Base-by-base conservation (phyloP, 1,140 invertebrate species). In the Meloidogyne hapla region DNA sequence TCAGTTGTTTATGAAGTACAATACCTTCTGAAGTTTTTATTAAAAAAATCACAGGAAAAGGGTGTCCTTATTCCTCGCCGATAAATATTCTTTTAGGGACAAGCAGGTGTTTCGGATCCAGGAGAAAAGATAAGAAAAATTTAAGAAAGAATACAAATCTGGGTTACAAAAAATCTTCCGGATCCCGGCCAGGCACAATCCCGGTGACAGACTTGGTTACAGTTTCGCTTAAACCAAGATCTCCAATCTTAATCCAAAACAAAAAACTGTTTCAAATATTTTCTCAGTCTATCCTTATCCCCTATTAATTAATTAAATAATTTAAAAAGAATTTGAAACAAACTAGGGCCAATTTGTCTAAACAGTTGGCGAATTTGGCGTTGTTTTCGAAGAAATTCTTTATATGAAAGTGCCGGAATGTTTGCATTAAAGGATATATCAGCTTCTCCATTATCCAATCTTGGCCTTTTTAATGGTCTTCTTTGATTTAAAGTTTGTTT, bases 321-420 rank as follows among this genome's bases (percentile, higher is more conserved):
- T 2, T 25, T 0, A 23, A 12, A 26, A n/a, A 72, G 61, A 21
- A 18, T 13, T 13, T 6, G 8, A 56, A 56, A 73, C 71, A 64
- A 56, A 73, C 71, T 64, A 6, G 28, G 56, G 21, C 71, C 71
- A 25, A 40, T 73, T 64, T 26, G 71, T 61, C 71, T 61, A 25
- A 33, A 61, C 23, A 73, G 48, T 8, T 21, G 42, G 6, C 71
- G 71, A 62, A 73, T 73, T 73, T 73, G 10, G 12, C 56, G n/a
- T 64, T 73, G 56, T 33, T 73, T 73, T 18, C 25, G 28, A 26
- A 73, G 10, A 12, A 73, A 33, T 73, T 73, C 56, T 42, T 67
- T 67, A 25, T 33, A 6, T 21, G 21, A 18, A 42, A 42, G 12
- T 40, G 15, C 18, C 18, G 64, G 13, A 15, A 5, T 40, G 13